Base-by-base conservation (phyloP, 2,888 invertebrate species). In the Alloscopus bannaensis region DNA sequence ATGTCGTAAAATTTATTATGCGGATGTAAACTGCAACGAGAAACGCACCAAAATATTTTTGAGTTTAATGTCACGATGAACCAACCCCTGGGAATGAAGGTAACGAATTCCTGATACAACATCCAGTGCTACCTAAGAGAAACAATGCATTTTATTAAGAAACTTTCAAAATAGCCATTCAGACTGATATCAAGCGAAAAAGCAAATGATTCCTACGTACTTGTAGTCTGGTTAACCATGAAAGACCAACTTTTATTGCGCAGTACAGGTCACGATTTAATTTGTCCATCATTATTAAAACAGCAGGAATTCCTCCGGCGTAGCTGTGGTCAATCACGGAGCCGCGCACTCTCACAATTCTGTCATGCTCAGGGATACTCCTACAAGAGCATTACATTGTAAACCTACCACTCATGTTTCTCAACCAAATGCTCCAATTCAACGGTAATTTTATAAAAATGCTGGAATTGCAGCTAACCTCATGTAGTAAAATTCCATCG, bases 401-500 rank as follows among this genome's bases (percentile, higher is more conserved):
- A 13, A 62, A 16, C 16, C 3, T 6, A 45, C 47, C 6, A n/a
- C n/a, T n/a, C n/a, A n/a, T 40, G 16, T 40, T 40, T 40, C 13
- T 40, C 40, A 11, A 11, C 40, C 11, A 8, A 11, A 13, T 40
- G n/a, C 1, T 26, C 22, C 22, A 31, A 29, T 40, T 13, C 8
- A 40, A 40, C 16, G 11, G 20, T 18, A 50, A 4, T 47, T 47
- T 55, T 55, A 40, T 40, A 47, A 47, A 47, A 47, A 47, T 47
- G 47, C 18, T 13, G 24, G 20, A 57, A 62, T 36, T 26, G 16
- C 8, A 64, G 79, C 80, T 87, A 93, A n/a, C 94, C 93, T 92
- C 62, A 95, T 95, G 87, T 95, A 95, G 88, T 94, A 95, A 90
- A 95, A 95, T 89, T 96, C 96, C 93, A 96, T 93, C 0, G 96